Conservation (phyloP, 2,797 vertebrate species). For the Rhinogobio ventralis region DNA sequence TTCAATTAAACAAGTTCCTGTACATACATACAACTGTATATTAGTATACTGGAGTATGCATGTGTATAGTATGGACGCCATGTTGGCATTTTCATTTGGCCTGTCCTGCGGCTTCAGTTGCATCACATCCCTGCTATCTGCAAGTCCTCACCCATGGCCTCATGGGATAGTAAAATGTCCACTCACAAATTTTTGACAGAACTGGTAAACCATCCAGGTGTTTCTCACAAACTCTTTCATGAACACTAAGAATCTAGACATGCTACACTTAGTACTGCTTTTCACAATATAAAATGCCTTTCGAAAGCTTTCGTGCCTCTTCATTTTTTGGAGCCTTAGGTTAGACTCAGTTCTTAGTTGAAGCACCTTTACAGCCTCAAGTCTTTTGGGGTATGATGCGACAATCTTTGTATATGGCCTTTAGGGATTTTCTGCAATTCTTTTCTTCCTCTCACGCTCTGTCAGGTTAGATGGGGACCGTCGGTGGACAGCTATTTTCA, state of each 20-base stretch:
- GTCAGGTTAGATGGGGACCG: not conserved
- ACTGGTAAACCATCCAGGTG: not conserved
- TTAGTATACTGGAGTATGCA: too few relatives aligned
- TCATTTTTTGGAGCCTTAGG: not conserved
- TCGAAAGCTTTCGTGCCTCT: not conserved
- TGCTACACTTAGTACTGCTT: not conserved
- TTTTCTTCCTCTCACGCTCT: not conserved
- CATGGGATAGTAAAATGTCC: not conserved
- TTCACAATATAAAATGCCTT: not conserved
- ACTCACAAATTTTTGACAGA: not conserved
- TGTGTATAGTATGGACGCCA: not conserved
- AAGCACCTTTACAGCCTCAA: not conserved
- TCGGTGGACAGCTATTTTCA: not conserved
- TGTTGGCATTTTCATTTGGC: not conserved
- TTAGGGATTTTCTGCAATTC: not conserved
- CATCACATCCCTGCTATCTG: too few relatives aligned
- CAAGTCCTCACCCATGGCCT: not conserved
- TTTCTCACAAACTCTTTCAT: not conserved
- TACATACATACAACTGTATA: too few relatives aligned
- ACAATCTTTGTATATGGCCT: not conserved
- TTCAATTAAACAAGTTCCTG: not conserved
- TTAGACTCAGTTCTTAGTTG: not conserved
- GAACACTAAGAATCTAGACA: not conserved
- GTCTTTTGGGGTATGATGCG: not conserved
- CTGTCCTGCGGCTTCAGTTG: not conserved